Evolutionary conservation across 2,113 vertebrate genomes (phyloP), one percentile per base, ranked within the genome.

Genomic region (Malurus cyaneus): DNA sequence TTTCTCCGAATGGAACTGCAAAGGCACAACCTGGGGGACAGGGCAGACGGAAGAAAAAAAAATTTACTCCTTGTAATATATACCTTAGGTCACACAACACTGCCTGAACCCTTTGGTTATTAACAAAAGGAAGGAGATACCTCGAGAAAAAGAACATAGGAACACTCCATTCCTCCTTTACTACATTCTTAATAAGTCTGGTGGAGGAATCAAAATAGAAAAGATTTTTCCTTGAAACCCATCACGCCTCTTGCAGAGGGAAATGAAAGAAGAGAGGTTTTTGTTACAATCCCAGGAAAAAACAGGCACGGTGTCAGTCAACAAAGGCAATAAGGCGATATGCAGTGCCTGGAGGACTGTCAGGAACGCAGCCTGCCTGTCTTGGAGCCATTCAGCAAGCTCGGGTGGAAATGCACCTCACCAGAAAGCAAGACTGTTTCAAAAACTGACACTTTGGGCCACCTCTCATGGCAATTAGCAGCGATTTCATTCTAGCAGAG

Each of bases 251-350:
- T 20, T 36, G 18, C 5, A 28, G 25, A 50, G 9, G 6, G 25
- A 36, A 36, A 14, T 8, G 18, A 49, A 49, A 49, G 46, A 36
- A 20, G 10, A 28, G 8, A 36, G 18, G 9, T 28, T 50, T 50
- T 3, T 3, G 24, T 15, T 34, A 8, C 18, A 67, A 36, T 15
- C 36, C 4, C 32, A 36, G n/a, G 36, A 67, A 14, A 36, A 49
- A 67, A 36, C 46, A 36, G 14, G 34, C 14, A 36, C 3, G 7
- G 10, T 36, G 36, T 36, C n/a, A 50, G 1, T 20, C 2, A 50
- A 6, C 18, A 36, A 36, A 28, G 9, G 9, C 25, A 36, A 8
- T 15, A 28, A 28, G 17, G 17, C 1, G 1, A 12, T 3, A 4
- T 19, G 12, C 5, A 26, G 31, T 14, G 42, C 31, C 17, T 10